These are phyloP conservation scores for Vanacampus margaritifer DNA, from an alignment of 2,113 vertebrate species.

Conservation along the genomic window DNA sequence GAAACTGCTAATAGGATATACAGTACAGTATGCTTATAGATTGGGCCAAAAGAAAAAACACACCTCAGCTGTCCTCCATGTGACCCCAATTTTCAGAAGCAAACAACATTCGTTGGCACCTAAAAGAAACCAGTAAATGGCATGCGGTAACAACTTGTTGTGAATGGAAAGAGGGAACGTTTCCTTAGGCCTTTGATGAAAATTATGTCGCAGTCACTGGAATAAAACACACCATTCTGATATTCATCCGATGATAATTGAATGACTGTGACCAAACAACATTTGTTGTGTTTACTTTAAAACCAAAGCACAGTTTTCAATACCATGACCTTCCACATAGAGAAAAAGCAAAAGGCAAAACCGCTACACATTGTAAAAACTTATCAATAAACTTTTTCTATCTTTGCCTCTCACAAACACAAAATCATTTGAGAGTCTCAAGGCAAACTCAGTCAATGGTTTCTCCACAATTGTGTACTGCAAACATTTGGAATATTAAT, in stretches of 20 bases:
- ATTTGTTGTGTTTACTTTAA: conserved; percentile 36
- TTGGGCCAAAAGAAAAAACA: conserved; percentile 10
- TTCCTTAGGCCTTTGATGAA: conserved; percentile 2
- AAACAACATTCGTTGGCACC: conserved; percentile 44
- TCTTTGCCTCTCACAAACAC: neutral
- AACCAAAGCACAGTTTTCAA: conserved; percentile 34
- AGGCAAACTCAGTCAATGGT: neutral
- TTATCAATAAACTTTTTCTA: neutral
- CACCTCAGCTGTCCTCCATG: conserved; percentile 6
- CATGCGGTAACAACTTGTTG: conserved; percentile 44
- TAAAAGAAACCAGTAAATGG: conserved; percentile 49
- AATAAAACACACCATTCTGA: conserved; percentile 19
- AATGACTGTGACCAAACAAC: conserved; percentile 12
- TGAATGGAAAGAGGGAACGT: conserved; percentile 27
- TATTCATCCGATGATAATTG: conserved; percentile 17
- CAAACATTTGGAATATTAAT: neutral
- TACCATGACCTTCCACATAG: conserved; percentile 43
- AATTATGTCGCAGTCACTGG: neutral
- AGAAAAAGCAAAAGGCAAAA: conserved; percentile 3
- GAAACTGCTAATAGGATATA: conserved; percentile 27
- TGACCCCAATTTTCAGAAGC: conserved; percentile 58
- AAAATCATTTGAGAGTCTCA: neutral
- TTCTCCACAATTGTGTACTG: neutral
- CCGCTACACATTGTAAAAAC: conserved; percentile 6
- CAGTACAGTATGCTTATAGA: conserved; percentile 15